Base-by-base conservation (phyloP, 2,113 vertebrate species). In the Neotoma lepida region DNA sequence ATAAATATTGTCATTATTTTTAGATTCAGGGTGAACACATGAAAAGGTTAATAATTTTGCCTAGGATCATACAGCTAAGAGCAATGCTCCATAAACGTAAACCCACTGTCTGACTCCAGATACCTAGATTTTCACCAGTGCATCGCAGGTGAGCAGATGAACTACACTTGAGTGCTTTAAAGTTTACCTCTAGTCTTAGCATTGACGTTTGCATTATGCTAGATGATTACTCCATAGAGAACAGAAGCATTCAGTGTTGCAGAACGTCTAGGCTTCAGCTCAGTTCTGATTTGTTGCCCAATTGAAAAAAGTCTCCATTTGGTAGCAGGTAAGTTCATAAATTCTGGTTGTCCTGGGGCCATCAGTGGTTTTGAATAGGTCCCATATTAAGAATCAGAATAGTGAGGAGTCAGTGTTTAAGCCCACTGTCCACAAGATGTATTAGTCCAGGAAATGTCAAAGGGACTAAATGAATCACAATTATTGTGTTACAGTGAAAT, bases 401-500 rank as follows among this genome's bases (percentile, higher is more conserved):
- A 7, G 12, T 17, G 44, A 70, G 15, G 33, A 39, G n/a, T 18
- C 2, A 49, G 66, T 15, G 7, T 24, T 64, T 33, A 3, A 3
- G 10, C 39, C 77, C 76, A 15, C 22, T 49, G 26, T 9, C 41
- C 49, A 51, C 51, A n/a, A 64, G 73, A 89, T 9, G 2, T 22
- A 2, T 61, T 20, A 1, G 0, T 46, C 30, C 14, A 28, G 51
- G 14, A 33, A 76, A 2, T 63, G 0, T 80, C 56, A 33, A 18
- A 70, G 30, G 56, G 64, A 54, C 49, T 64, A 46, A 13, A 22
- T 26, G 18, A 70, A 61, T 49, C 30, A 2, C 22, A 44, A 26
- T 81, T 35, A 13, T 44, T 54, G 13, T 78, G 18, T 30, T 41
- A 14, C 17, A 71, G 30, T 87, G 35, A 81, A 88, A 63, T 28